Evolutionary conservation across 2,113 vertebrate species (phyloP), one percentile per base, ranked within the genome.

Genomic region (Cephalopholis sonnerati): DNA sequence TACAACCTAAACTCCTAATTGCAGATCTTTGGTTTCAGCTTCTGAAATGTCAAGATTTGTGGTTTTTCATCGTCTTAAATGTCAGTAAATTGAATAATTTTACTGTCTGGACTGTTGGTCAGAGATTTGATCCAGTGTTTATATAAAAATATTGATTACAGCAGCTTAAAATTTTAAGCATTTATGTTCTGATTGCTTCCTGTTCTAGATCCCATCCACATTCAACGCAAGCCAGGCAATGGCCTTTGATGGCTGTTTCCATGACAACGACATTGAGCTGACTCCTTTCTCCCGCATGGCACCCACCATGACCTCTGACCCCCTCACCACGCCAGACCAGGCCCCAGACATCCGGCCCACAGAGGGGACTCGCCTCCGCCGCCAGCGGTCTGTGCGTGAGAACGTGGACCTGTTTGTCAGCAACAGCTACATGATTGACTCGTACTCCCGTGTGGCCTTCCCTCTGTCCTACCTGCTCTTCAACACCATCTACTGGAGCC

Each of bases 401-500:
- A 96, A 96, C 0, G 85, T 97, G 87, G 94, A 96, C 83, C 95
- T 97, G 83, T 95, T 98, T 93, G 93, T 98, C 72, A 96, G 94
- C 93, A 97, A 97, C 92, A 98, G 97, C 91, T 97, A 98, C 50
- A 94, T 95, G 89, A 98, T 97, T 58, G 97, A 99, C 94, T 97
- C 97, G 0, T 98, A 98, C 91, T 99, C 97, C 17, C 96, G 96
- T 72, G 88, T 97, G 93, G 94, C 96, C 83, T 99, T 99, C 94
- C 97, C 97, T 57, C 86, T 95, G 79, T 96, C 96, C 72, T 99
- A 97, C 89, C 95, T 99, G 88, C 89, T 96, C 79, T 98, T 99
- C 92, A 98, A 99, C 89, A 95, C 96, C 88, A 96, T 99, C 94
- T 98, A 98, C 91, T 98, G 97, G 97, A 94, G 96, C 90, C 84